Evolutionary conservation across 2,113 vertebrate genomes (phyloP).

Genomic region (Gopherus evgoodei): DNA sequence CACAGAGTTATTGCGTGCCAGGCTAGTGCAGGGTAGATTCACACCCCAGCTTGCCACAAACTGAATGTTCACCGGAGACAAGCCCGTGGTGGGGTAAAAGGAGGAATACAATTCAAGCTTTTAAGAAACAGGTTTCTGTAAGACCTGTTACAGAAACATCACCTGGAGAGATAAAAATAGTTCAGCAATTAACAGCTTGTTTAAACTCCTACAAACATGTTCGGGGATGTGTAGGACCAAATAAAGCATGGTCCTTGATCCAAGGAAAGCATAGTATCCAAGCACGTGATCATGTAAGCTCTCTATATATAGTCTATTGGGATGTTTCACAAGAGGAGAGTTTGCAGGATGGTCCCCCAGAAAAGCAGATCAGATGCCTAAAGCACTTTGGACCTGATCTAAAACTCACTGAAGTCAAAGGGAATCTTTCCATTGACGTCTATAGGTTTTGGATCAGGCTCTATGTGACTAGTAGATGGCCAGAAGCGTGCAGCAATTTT

Average conservation of each 20-base stretch:
- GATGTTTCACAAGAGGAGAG: background rate
- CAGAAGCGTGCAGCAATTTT: background rate
- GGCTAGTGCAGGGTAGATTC: background rate
- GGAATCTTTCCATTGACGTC: background rate
- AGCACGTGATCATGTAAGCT: background rate
- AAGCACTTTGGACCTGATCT: background rate
- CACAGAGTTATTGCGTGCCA: background rate
- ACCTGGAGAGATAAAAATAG: background rate
- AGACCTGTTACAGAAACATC: background rate
- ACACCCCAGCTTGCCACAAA: background rate
- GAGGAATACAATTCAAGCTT: background rate
- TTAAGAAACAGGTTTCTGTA: background rate
- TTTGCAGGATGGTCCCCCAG: background rate
- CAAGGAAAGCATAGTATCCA: background rate
- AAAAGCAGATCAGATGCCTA: background rate
- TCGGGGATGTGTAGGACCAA: background rate
- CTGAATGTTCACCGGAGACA: background rate
- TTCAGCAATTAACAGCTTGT: background rate
- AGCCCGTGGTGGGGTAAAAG: background rate
- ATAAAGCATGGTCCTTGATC: background rate
- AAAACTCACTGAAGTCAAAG: rapidly evolving
- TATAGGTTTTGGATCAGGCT: background rate
- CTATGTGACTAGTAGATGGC: background rate
- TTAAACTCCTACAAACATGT: background rate
- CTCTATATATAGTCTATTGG: background rate